Conservation (phyloP, 2,113 vertebrate species). For the Calypte anna region DNA sequence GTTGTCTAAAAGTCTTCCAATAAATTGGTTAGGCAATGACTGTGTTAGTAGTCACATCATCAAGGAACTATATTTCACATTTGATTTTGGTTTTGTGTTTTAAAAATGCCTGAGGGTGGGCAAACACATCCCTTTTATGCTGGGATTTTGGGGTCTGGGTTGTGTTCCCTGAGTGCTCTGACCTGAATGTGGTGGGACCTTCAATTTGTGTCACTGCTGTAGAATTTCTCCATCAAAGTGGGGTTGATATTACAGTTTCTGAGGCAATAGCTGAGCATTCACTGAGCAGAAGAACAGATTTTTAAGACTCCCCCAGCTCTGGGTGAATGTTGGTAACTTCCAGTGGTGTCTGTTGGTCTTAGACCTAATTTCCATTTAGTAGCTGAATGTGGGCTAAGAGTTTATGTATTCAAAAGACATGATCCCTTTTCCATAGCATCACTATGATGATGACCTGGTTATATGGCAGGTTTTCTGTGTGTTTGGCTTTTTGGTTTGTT, state of each 20-base stretch:
- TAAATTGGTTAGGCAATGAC: neutral
- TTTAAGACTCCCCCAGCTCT: neutral
- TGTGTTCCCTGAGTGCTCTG: neutral
- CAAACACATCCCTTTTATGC: accelerated
- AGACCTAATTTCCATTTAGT: neutral
- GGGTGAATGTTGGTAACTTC: neutral
- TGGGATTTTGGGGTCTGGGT: neutral
- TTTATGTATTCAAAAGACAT: neutral
- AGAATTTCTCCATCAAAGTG: neutral
- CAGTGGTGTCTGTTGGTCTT: neutral
- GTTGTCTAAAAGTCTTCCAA: neutral
- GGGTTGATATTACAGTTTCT: neutral
- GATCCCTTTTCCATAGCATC: accelerated
- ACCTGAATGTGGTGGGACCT: neutral
- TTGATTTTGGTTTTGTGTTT: neutral
- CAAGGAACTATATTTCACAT: neutral
- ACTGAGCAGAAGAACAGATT: neutral
- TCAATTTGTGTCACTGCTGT: neutral
- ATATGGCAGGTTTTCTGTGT: neutral
- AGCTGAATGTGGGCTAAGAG: neutral
- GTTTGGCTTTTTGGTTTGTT: too few relatives aligned
- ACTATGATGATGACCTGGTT: neutral
- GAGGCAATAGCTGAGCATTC: neutral
- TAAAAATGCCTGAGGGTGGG: accelerated
- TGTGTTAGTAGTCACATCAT: neutral